Evolutionary conservation across 2,888 invertebrate species (phyloP).

Genomic region (Spisula subtruncata): DNA sequence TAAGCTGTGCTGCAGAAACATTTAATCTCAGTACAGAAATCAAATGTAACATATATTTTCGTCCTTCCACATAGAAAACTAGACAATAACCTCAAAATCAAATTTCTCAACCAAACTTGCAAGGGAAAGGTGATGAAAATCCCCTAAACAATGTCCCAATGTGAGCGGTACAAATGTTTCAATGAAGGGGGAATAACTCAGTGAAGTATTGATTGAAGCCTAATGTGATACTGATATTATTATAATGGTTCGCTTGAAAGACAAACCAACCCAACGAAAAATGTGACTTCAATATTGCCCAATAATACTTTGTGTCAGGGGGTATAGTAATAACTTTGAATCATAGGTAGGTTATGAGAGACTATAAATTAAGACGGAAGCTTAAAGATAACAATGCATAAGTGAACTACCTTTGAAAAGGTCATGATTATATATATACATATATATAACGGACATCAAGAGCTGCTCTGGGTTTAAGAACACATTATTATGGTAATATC

Average conservation of each 20-base stretch:
- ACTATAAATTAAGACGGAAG: background rate
- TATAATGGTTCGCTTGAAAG: no score
- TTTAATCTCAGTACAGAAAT: background rate
- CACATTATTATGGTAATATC: constrained; percentile 9
- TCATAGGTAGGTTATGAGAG: background rate
- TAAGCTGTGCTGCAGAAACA: constrained; percentile 16
- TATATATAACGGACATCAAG: background rate
- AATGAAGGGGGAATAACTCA: no score
- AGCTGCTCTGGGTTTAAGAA: constrained; percentile 28
- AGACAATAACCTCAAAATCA: background rate
- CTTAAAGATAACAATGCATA: constrained; percentile 3
- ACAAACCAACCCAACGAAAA: no score
- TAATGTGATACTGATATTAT: no score
- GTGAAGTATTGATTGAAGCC: no score
- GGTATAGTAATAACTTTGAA: background rate
- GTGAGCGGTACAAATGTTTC: no score
- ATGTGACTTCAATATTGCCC: no score
- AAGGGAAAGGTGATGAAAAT: no score
- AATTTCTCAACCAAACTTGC: background rate
- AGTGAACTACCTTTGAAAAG: background rate
- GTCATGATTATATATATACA: constrained; percentile 10
- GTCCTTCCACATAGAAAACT: background rate
- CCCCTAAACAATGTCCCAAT: no score
- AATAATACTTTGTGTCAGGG: no score
- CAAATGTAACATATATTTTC: background rate